Percentiles rank a stretch among this genome's conserved stretches.
Evolutionary conservation across 2,888 invertebrate species (phyloP).

Genomic region (Xylophagus ater): DNA sequence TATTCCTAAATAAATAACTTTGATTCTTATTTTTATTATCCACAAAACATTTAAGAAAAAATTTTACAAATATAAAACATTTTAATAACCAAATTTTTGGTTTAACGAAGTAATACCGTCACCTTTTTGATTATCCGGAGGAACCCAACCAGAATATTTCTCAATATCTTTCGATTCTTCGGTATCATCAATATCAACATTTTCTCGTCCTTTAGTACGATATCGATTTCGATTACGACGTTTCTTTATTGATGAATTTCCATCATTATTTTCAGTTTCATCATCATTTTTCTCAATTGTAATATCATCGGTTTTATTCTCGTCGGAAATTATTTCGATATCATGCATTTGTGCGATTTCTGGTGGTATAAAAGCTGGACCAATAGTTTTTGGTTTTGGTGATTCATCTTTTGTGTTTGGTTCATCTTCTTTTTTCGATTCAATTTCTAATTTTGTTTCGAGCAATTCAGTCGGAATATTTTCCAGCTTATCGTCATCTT

Average conservation of each 20-base stretch:
- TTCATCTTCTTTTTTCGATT: constrained; percentile 15
- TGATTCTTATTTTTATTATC: too few species aligned
- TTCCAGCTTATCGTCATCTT: constrained; percentile 14
- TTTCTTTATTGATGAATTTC: constrained; percentile 20
- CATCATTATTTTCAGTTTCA: constrained; percentile 12
- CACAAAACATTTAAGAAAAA: too few species aligned
- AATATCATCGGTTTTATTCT: constrained; percentile 21
- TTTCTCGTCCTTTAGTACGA: constrained; percentile 30
- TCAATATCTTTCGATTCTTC: constrained; percentile 43
- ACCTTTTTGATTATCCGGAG: constrained; percentile 61
- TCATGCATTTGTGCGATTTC: constrained; percentile 15
- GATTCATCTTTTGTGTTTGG: constrained; percentile 7
- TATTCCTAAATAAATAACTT: too few species aligned
- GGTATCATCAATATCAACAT: constrained; percentile 35
- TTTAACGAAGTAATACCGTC: constrained; percentile 68
- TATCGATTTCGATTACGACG: constrained; percentile 28
- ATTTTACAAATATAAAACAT: too few species aligned
- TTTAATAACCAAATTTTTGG: constrained; percentile 65
- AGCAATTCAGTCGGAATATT: constrained; percentile 8
- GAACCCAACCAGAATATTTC: constrained; percentile 68
- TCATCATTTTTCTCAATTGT: constrained; percentile 3
- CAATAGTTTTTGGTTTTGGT: constrained; percentile 19
- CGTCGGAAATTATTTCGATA: constrained; percentile 19
- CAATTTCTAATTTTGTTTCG: constrained; percentile 7
- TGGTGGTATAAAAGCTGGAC: constrained; percentile 22